Conservation (phyloP, 2,797 vertebrate genomes). For the Alcedo quadribrachys region DNA sequence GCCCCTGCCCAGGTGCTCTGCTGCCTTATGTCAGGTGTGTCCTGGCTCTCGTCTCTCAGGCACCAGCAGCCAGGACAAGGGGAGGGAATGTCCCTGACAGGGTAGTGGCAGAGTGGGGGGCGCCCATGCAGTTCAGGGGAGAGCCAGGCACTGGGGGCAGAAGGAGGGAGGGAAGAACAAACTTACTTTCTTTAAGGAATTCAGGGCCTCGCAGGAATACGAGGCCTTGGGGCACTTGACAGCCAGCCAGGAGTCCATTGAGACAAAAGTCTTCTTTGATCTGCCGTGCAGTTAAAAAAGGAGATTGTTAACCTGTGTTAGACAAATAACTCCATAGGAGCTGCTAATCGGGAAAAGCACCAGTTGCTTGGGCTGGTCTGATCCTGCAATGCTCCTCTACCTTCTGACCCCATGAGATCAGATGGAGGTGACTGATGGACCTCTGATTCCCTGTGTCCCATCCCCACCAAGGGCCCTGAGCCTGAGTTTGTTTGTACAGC, state of each 20-base stretch:
- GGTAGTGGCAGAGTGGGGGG: neutral
- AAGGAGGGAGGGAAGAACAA: constrained; percentile 9
- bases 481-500: fast-evolving
- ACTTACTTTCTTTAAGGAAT: constrained; percentile 46
- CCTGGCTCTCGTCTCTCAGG: neutral
- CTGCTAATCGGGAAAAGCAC: constrained; percentile 38
- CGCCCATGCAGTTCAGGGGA: neutral
- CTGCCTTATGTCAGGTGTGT: neutral
- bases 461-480: neutral
- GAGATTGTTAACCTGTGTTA: constrained; percentile 77
- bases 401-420: neutral
- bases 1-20: neutral
- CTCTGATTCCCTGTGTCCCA: neutral
- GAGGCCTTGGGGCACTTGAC: constrained; percentile 60
- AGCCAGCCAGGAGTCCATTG: constrained; percentile 68
- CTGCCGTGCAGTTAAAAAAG: constrained; percentile 58
- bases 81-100: neutral
- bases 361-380: neutral
- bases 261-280: constrained; percentile 76
- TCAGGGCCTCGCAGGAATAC: neutral
- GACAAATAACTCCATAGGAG: constrained; percentile 61
- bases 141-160: neutral
- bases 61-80: neutral
- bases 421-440: neutral
- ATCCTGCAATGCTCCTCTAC: neutral